Evolutionary conservation across 2,888 invertebrate species (phyloP).

Genomic region (Patella pellucida): DNA sequence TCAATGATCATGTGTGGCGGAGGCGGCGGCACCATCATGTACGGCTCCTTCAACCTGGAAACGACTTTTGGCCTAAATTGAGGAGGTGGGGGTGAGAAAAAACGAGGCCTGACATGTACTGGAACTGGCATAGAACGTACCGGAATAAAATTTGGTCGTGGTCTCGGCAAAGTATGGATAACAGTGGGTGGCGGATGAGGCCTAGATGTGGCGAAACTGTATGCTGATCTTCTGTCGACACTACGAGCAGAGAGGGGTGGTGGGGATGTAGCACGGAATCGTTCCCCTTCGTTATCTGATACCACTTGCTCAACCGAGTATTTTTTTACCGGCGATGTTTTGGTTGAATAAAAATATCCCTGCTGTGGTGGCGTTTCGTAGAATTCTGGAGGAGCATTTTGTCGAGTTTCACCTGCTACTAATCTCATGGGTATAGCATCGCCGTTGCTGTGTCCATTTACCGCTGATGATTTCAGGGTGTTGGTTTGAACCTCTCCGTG

Average conservation of each 20-base stretch:
- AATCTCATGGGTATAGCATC: constrained; percentile 37
- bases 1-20: constrained; percentile 32
- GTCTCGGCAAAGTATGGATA: constrained; percentile 24
- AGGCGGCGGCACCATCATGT: constrained; percentile 27
- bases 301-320: constrained; percentile 54
- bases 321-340: constrained; percentile 54
- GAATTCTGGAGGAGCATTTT: constrained; percentile 54
- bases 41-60: constrained; percentile 33
- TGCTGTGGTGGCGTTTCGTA: constrained; percentile 58
- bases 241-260: constrained; percentile 17
- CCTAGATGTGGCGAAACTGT: constrained; percentile 13
- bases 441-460: constrained; percentile 22
- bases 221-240: constrained; percentile 5
- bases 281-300: constrained; percentile 28
- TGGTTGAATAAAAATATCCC: constrained; percentile 65
- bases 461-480: constrained; percentile 25
- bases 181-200: constrained; percentile 21
- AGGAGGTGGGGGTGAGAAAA: constrained; percentile 61
- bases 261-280: constrained; percentile 18
- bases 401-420: constrained; percentile 41
- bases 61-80: constrained; percentile 38
- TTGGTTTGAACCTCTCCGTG: neutral
- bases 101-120: constrained; percentile 43
- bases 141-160: constrained; percentile 24
- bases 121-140: constrained; percentile 21